Conservation (phyloP, 2,113 vertebrate genomes). For the Chloebia gouldiae region DNA sequence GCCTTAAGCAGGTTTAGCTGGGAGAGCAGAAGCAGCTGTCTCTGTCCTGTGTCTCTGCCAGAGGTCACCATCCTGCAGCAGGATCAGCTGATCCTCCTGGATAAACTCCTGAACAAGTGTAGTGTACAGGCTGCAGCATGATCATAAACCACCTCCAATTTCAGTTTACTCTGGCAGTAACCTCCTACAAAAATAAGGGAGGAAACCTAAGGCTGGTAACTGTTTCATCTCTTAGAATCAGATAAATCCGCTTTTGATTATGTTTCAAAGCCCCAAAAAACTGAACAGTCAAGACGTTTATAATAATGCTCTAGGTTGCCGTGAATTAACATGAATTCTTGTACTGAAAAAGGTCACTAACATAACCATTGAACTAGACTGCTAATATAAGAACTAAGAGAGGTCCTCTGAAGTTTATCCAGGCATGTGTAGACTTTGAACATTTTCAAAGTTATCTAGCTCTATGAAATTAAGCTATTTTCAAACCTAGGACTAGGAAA, state of each 20-base stretch:
- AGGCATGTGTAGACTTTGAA: background rate
- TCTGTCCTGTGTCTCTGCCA: constrained; percentile 40
- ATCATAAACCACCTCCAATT: constrained; percentile 55
- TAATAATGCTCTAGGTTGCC: background rate
- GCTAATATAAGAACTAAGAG: background rate
- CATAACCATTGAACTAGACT: background rate
- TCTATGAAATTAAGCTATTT: background rate
- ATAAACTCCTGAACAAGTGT: constrained; percentile 43
- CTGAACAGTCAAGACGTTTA: background rate
- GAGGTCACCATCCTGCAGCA: constrained; percentile 43
- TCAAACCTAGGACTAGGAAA: background rate
- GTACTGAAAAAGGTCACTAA: background rate
- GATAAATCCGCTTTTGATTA: constrained; percentile 32
- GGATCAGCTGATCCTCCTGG: constrained; percentile 62
- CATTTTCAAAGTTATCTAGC: background rate
- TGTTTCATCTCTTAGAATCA: background rate
- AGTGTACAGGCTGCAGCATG: constrained; percentile 7
- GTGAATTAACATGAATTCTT: constrained; percentile 15
- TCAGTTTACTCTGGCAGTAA: constrained; percentile 48
- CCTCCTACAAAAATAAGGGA: constrained; percentile 20
- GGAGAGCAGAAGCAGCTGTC: constrained; percentile 50
- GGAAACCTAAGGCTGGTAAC: constrained; percentile 17
- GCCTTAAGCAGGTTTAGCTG: constrained; percentile 48
- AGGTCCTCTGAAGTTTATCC: background rate
- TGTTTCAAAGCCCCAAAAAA: constrained; percentile 18